Percentiles rank a stretch among this genome's conserved stretches.
Conservation (phyloP, 2,797 vertebrate genomes). For the Spea hammondii region DNA sequence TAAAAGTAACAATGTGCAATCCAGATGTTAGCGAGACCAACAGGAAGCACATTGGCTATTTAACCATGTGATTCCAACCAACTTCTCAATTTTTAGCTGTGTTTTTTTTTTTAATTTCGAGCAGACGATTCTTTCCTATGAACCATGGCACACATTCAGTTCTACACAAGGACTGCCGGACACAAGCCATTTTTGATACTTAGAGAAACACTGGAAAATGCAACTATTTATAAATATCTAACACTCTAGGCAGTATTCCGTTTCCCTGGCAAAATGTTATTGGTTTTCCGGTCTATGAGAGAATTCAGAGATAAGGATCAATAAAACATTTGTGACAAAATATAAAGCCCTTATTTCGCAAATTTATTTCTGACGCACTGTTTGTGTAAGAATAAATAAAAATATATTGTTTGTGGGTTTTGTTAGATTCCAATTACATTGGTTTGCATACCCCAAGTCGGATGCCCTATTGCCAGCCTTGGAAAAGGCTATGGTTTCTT, state of each 20-base stretch:
- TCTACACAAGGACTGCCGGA: neutral
- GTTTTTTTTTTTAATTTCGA: neutral
- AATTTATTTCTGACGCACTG: no score
- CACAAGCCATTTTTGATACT: neutral
- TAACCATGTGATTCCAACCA: neutral
- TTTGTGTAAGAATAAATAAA: no score
- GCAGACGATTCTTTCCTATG: neutral
- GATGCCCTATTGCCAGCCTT: slow-evolving; percentile 34
- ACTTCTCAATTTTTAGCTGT: neutral
- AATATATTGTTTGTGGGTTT: no score
- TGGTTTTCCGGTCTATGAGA: no score
- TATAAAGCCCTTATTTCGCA: no score
- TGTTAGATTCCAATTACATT: neutral
- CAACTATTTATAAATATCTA: no score
- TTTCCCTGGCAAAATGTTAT: no score
- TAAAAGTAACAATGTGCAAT: slow-evolving; percentile 7
- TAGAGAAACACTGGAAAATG: neutral
- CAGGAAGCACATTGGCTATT: neutral
- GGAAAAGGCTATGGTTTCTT: slow-evolving; percentile 45
- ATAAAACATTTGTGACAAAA: no score
- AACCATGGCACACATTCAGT: neutral
- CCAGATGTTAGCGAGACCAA: neutral
- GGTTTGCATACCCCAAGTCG: neutral
- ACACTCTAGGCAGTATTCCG: no score
- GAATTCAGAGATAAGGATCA: no score